These are phyloP conservation scores for Carapus acus DNA, from an alignment of 2,797 vertebrate genomes.

Conservation along the genomic window DNA sequence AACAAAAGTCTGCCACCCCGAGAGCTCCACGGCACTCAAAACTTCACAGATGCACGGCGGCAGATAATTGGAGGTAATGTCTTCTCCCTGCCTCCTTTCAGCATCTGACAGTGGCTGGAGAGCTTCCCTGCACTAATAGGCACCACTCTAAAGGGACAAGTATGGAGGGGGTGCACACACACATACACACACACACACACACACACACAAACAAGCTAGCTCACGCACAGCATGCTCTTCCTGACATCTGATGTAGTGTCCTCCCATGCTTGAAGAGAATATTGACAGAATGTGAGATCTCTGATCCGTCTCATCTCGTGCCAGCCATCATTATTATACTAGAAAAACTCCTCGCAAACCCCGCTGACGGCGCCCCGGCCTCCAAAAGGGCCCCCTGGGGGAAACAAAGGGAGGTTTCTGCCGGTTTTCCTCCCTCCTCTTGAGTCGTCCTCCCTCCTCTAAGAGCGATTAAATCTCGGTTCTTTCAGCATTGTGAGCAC, in stretches of 20 bases:
- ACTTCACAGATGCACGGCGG: slow-evolving; percentile 43
- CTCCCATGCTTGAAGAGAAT: slow-evolving; percentile 36
- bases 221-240: slow-evolving; percentile 10
- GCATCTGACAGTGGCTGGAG: slow-evolving; percentile 46
- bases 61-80: slow-evolving; percentile 59
- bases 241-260: slow-evolving; percentile 46
- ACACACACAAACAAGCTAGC: slow-evolving; percentile 13
- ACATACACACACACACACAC: slow-evolving; percentile 12
- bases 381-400: slow-evolving; percentile 17
- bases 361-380: slow-evolving; percentile 49
- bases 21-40: slow-evolving; percentile 42
- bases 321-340: slow-evolving; percentile 57
- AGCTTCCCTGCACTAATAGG: slow-evolving; percentile 53
- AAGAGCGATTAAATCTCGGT: slow-evolving; percentile 42
- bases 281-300: slow-evolving; percentile 37
- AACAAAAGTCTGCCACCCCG: slow-evolving; percentile 35
- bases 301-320: slow-evolving; percentile 50
- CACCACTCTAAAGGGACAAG: slow-evolving; percentile 33
- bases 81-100: slow-evolving; percentile 47
- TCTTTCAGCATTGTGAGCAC: slow-evolving; percentile 34
- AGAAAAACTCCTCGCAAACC: slow-evolving; percentile 47
- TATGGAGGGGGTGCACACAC: too few species aligned
- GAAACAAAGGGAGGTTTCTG: neutral
- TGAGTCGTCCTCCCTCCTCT: slow-evolving; percentile 32
- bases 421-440: slow-evolving; percentile 25